Evolutionary conservation across 1,140 invertebrate species (phyloP).

Genomic region (Bradysia coprophila): DNA sequence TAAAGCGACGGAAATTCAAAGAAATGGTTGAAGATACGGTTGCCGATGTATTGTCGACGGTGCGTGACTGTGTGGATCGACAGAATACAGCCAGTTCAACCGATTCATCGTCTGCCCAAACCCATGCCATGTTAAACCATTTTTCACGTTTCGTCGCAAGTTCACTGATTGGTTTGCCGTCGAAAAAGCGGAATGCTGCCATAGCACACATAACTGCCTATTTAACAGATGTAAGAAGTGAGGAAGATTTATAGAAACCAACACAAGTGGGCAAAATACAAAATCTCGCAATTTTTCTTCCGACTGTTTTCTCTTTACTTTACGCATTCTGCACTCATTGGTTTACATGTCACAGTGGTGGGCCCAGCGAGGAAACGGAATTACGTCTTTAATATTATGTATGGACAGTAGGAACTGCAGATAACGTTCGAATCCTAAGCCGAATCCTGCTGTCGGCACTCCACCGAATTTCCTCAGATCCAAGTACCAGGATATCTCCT

Average conservation of each 20-base stretch:
- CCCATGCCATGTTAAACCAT: not conserved
- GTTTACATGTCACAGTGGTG: slow-evolving; percentile 46
- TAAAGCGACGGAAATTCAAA: not conserved
- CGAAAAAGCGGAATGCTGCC: not conserved
- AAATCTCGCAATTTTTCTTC: too few relatives aligned
- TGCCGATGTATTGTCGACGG: not conserved
- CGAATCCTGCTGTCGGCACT: slow-evolving; percentile 81
- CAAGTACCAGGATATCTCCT: slow-evolving; percentile 70
- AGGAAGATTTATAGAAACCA: not conserved
- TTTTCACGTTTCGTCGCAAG: not conserved
- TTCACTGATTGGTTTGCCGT: not conserved
- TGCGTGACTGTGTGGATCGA: not conserved
- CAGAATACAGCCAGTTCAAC: not conserved
- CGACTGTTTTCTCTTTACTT: too few relatives aligned
- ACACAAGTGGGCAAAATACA: too few relatives aligned
- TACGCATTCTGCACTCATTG: too few relatives aligned
- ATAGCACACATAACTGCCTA: not conserved
- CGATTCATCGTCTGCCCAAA: not conserved
- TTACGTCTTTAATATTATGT: slow-evolving; percentile 78
- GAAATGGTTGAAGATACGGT: not conserved
- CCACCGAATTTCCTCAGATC: slow-evolving; percentile 78
- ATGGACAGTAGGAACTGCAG: slow-evolving; percentile 65
- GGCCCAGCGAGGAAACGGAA: slow-evolving; percentile 87
- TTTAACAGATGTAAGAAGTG: not conserved
- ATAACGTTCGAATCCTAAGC: slow-evolving; percentile 86